Evolutionary conservation across 2,888 invertebrate species (phyloP).

Genomic region (Proisotoma minuta): DNA sequence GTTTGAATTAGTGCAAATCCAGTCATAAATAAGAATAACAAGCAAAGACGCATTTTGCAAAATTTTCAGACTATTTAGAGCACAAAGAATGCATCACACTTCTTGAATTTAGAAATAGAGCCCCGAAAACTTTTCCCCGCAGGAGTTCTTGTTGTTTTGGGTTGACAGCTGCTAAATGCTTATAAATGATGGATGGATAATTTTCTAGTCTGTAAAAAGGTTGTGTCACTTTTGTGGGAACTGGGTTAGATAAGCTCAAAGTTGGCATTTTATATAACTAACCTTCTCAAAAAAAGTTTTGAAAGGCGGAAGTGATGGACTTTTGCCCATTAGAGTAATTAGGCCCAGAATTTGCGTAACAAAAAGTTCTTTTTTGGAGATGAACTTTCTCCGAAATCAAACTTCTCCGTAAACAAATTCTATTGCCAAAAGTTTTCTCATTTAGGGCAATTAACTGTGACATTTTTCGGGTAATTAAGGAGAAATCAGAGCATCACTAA

Average conservation of each 20-base stretch:
- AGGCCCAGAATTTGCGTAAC: background rate
- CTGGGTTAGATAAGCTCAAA: background rate
- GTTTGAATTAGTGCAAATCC: no score
- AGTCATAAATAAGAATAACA: no score
- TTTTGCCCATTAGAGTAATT: constrained; percentile 16
- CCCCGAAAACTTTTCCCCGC: background rate
- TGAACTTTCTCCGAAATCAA: background rate
- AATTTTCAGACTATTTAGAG: no score
- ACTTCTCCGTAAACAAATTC: background rate
- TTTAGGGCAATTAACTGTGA: background rate
- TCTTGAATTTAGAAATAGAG: no score
- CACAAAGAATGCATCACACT: background rate
- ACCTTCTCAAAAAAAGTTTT: no score
- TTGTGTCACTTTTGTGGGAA: background rate
- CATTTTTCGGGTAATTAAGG: no score
- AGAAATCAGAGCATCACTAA: no score
- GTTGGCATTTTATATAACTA: background rate
- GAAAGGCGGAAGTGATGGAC: constrained; percentile 26
- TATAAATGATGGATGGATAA: background rate
- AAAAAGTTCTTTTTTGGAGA: background rate
- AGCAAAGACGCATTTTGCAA: no score
- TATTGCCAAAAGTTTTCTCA: background rate
- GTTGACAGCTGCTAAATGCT: background rate
- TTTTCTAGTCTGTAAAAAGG: background rate
- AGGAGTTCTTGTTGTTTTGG: background rate